Conservation (phyloP, 2,888 invertebrate species). For the Netelia fuscicornis region DNA sequence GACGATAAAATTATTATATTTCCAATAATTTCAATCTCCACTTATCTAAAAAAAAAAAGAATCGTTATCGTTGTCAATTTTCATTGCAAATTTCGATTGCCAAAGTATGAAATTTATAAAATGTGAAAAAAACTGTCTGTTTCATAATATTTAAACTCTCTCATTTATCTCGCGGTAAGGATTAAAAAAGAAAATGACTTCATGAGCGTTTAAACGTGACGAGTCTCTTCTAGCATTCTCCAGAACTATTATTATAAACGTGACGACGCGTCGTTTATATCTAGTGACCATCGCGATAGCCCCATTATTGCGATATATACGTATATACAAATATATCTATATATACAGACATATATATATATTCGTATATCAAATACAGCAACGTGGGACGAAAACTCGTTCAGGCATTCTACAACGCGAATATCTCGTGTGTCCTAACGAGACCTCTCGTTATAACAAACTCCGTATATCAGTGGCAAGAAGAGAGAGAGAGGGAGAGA, state of each 20-base stretch:
- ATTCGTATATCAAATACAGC: background rate
- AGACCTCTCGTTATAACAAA: constrained; percentile 65
- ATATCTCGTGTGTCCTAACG: constrained; percentile 64
- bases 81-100: too few relatives aligned
- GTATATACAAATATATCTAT: background rate
- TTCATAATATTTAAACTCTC: too few relatives aligned
- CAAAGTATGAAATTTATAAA: too few relatives aligned
- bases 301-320: background rate
- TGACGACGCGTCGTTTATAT: constrained; percentile 50
- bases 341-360: background rate
- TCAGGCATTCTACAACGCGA: constrained; percentile 50
- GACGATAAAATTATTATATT: too few relatives aligned
- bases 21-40: too few relatives aligned
- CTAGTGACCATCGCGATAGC: constrained; percentile 29
- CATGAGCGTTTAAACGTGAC: constrained; percentile 1
- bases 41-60: too few relatives aligned
- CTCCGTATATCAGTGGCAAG: background rate
- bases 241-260: constrained; percentile 42
- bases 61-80: too few relatives aligned
- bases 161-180: too few relatives aligned
- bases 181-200: background rate
- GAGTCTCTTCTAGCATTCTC: background rate
- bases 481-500: background rate
- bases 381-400: constrained; percentile 54
- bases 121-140: too few relatives aligned